Base-by-base conservation (phyloP, 2,888 invertebrate genomes). In the Taenaris catops region DNA sequence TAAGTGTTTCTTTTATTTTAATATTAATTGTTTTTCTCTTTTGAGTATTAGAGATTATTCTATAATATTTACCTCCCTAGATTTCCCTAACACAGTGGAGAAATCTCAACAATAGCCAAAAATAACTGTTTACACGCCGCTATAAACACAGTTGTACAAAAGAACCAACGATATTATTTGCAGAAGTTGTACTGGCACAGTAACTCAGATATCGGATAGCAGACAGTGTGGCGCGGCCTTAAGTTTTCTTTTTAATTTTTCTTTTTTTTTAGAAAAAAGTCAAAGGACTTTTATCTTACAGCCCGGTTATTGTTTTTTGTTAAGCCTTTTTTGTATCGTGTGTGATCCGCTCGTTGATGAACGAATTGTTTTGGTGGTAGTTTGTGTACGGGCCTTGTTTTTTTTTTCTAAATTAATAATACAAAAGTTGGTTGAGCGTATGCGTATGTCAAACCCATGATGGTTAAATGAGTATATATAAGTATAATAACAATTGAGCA, bases 221-320 rank as follows among this genome's bases (percentile, higher is more conserved):
- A 86, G 84, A 86, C 84, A 80, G 84, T 81, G 80, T 86, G 84
- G 84, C 84, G 83, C 83, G 83, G 70, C 63, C 70, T 70, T 66
- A 67, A 64, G 58, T 71, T 80, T 76, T 70, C 60, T 70, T 78
- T 71, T 75, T 66, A 62, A 64, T 62, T 67, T 70, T 69, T 63
- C 49, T 52, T 61, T 56, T 63, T 71, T 75, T 67, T 68, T 58
- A 53, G 65, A 71, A 65, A 41, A 68, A 73, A 71, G 68, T 60
- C 63, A 69, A 69, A 66, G 70, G 63, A 67, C 68, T 71, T 69
- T 72, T 79, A 63, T 72, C 63, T 60, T 58, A 56, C 52, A 60
- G 62, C 56, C 57, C 55, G 55, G 59, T 59, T 58, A 49, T 46
- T 58, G 39, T 42, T 46, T 64, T 64, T 62, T 63, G 46, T 50